Conservation (phyloP, 2,888 invertebrate species). For the Pseudeuparius sepicola region DNA sequence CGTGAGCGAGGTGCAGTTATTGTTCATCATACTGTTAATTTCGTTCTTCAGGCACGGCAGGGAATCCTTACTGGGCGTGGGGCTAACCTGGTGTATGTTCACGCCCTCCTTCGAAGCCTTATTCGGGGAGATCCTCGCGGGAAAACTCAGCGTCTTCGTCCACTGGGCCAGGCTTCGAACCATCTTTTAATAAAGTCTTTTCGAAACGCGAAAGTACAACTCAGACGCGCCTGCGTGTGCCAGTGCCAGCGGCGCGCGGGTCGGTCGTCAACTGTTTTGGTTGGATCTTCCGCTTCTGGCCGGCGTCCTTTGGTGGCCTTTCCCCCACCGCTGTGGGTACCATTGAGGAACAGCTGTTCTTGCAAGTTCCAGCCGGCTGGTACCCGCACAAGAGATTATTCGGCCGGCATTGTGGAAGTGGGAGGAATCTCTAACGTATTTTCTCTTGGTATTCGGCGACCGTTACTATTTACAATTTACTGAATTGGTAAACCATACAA, state of each 20-base stretch:
- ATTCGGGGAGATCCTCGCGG: constrained; percentile 74
- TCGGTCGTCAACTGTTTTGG: too few relatives aligned
- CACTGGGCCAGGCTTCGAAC: constrained; percentile 82
- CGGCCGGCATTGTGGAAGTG: too few relatives aligned
- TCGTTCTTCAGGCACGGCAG: constrained; percentile 35
- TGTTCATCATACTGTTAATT: constrained; percentile 35
- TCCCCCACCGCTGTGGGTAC: constrained; percentile 30
- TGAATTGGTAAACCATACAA: too few relatives aligned
- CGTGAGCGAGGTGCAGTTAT: constrained; percentile 28
- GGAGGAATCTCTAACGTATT: constrained; percentile 17
- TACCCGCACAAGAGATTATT: too few relatives aligned
- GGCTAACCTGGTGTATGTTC: constrained; percentile 48
- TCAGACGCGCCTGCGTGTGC: constrained; percentile 6
- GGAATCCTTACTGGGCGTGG: constrained; percentile 45
- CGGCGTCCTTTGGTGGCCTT: constrained; percentile 38
- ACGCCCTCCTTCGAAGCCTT: constrained; percentile 65
- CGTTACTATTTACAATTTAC: too few relatives aligned
- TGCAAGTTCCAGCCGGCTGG: too few relatives aligned
- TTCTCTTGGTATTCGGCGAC: too few relatives aligned
- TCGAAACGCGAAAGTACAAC: neutral
- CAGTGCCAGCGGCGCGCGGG: neutral
- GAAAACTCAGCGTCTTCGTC: constrained; percentile 87
- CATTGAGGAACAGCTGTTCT: constrained; percentile 36
- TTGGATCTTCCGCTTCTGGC: too few relatives aligned
- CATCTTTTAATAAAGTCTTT: constrained; percentile 43